A percentile compares a stretch with the other conserved stretches of the same genome.
Conservation (phyloP, 2,797 vertebrate genomes). For the Clarias platycephalus region DNA sequence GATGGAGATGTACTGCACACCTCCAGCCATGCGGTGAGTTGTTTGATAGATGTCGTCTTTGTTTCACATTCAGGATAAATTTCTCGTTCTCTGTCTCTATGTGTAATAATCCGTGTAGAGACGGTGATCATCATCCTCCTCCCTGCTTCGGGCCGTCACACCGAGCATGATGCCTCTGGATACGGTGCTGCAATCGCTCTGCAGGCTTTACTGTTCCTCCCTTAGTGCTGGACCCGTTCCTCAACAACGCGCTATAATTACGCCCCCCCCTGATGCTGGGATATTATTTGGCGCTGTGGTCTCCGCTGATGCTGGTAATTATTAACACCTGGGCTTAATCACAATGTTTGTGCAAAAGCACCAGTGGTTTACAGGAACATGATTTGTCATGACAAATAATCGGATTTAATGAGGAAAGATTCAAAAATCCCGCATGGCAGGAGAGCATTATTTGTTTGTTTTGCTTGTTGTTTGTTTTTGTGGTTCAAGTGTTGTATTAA, state of each 20-base stretch:
- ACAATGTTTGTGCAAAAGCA: constrained; percentile 33
- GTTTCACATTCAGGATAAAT: constrained; percentile 47
- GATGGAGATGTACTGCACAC: constrained; percentile 1
- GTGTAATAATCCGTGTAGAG: constrained; percentile 1
- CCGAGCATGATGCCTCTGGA: constrained; percentile 37
- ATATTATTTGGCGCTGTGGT: constrained; percentile 41
- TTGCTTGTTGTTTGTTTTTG: too few relatives aligned
- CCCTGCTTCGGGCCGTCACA: constrained; percentile 43
- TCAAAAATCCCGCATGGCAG: neutral
- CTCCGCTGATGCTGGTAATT: constrained; percentile 43
- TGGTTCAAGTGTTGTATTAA: neutral
- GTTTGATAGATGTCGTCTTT: constrained; percentile 51
- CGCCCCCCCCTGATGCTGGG: constrained; percentile 26
- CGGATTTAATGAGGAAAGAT: neutral
- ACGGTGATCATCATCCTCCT: constrained; percentile 16
- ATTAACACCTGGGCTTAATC: constrained; percentile 52
- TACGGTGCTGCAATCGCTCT: constrained; percentile 19
- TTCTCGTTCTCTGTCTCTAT: constrained; percentile 44
- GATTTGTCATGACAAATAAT: constrained; percentile 9
- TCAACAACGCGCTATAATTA: constrained; percentile 45
- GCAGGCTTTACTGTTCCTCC: constrained; percentile 40
- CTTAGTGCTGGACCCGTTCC: constrained; percentile 21
- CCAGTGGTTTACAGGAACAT: neutral
- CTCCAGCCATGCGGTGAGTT: constrained; percentile 30
- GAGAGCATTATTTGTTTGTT: too few relatives aligned